Evolutionary conservation across 2,113 vertebrate genomes (phyloP).

Genomic region (Bubo blakistoni): DNA sequence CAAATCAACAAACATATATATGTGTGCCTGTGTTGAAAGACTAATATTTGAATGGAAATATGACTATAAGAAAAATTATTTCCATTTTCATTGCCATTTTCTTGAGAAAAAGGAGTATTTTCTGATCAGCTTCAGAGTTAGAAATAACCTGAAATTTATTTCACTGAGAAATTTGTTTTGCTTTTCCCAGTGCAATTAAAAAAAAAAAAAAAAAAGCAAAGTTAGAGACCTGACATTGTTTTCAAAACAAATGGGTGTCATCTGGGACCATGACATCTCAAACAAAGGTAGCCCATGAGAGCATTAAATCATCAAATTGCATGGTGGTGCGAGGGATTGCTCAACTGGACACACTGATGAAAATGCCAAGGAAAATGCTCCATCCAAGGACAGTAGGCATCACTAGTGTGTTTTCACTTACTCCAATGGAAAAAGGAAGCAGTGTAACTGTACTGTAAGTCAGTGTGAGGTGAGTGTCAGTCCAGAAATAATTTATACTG

Average conservation of each 20-base stretch:
- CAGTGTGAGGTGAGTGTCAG: background rate
- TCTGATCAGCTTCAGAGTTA: background rate
- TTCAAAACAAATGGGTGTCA: background rate
- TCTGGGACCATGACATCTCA: background rate
- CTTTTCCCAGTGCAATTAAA: background rate
- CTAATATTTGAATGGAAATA: background rate
- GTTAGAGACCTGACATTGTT: background rate
- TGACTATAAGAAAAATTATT: background rate
- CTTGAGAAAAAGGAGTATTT: background rate
- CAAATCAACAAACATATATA: background rate
- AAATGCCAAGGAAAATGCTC: background rate
- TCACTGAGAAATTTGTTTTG: background rate
- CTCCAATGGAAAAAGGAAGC: background rate
- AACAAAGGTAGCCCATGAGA: background rate
- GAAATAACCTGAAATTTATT: background rate
- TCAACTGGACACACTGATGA: background rate
- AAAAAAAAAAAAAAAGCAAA: background rate
- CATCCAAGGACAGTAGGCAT: background rate
- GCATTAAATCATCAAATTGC: background rate
- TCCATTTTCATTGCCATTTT: background rate
- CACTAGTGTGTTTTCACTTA: accelerated
- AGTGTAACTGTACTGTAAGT: background rate
- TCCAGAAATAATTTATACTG: background rate
- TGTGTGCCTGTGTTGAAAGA: background rate
- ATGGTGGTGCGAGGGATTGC: background rate